Evolutionary conservation across 92 coral and sea anemone species (phyloP).

Genomic region (Epizoanthus ramosus): DNA sequence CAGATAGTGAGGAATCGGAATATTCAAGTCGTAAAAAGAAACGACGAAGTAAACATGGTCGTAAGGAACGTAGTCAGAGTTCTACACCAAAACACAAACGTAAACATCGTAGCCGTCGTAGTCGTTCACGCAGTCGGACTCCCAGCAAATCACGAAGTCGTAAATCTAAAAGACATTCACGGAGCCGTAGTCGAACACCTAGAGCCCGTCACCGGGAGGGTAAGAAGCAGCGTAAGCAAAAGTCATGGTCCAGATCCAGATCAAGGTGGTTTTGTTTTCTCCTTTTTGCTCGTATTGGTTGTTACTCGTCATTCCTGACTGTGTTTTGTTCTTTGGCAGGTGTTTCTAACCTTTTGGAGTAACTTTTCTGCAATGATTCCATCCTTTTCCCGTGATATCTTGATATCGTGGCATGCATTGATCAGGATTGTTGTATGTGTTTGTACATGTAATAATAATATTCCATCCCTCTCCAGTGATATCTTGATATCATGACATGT

Average conservation of each 20-base stretch:
- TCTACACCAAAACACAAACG: conserved; percentile 67
- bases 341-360: background rate
- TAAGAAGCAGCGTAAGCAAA: conserved; percentile 85
- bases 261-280: conserved; percentile 34
- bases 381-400: too few species aligned
- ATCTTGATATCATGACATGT: too few species aligned
- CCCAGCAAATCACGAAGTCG: conserved; percentile 72
- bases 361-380: background rate
- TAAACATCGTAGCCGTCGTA: conserved; percentile 66
- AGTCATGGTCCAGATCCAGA: conserved; percentile 58
- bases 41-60: conserved; percentile 78
- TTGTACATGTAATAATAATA: too few species aligned
- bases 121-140: conserved; percentile 70
- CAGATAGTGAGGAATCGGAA: conserved; percentile 38
- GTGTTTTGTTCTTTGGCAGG: background rate
- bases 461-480: too few species aligned
- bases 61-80: conserved; percentile 75
- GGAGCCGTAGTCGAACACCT: conserved; percentile 63
- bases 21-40: conserved; percentile 62
- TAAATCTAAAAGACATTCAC: conserved; percentile 54
- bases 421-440: too few species aligned
- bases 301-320: background rate
- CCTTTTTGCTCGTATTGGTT: conserved; percentile 11
- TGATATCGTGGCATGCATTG: too few species aligned
- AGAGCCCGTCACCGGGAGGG: conserved; percentile 70